Percentiles rank a stretch among this genome's conserved stretches.
phyloP scores from a whole-genome alignment of 64 coral and sea anemone species.

The Montipora efflorescens region DNA sequence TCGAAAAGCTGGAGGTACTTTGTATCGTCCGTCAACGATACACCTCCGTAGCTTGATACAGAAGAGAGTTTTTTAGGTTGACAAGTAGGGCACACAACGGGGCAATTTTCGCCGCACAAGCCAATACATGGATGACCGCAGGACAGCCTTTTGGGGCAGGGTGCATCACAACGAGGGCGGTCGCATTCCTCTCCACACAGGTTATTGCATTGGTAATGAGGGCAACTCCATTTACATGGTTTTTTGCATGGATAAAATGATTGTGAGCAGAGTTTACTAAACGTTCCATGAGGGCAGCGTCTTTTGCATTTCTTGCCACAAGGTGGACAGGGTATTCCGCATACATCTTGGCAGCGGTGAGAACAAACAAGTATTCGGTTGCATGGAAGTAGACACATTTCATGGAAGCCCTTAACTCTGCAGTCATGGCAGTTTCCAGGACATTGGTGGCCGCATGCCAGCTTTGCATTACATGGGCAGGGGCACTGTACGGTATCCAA shows the following conservation, averaged over 20 bases:
- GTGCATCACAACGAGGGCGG: slow-evolving; percentile 43
- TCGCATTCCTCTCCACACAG: slow-evolving; percentile 65
- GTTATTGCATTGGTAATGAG: slow-evolving; percentile 76
- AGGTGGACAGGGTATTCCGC: slow-evolving; percentile 71
- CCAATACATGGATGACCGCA: slow-evolving; percentile 71
- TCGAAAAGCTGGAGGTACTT: slow-evolving; percentile 53
- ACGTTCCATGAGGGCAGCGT: slow-evolving; percentile 57
- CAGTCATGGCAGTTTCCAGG: slow-evolving; percentile 36
- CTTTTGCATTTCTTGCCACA: slow-evolving; percentile 54
- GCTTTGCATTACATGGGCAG: slow-evolving; percentile 7
- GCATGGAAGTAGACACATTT: slow-evolving; percentile 56
- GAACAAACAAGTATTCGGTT: slow-evolving; percentile 66
- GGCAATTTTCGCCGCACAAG: slow-evolving; percentile 69
- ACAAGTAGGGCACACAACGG: slow-evolving; percentile 41
- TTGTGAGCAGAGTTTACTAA: slow-evolving; percentile 34
- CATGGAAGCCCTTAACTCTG: slow-evolving; percentile 37
- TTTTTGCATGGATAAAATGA: slow-evolving; percentile 45
- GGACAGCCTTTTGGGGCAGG: slow-evolving; percentile 44
- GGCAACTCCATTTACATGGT: slow-evolving; percentile 68
- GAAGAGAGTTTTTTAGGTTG: slow-evolving; percentile 24
- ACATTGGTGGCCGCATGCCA: slow-evolving; percentile 68
- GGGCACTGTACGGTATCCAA: slow-evolving; percentile 12
- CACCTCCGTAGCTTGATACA: neutral
- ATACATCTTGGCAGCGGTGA: slow-evolving; percentile 57
- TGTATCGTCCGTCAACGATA: slow-evolving; percentile 5